phyloP scores from a whole-genome alignment of 2,888 invertebrate species.

The Torymus tubicola region DNA sequence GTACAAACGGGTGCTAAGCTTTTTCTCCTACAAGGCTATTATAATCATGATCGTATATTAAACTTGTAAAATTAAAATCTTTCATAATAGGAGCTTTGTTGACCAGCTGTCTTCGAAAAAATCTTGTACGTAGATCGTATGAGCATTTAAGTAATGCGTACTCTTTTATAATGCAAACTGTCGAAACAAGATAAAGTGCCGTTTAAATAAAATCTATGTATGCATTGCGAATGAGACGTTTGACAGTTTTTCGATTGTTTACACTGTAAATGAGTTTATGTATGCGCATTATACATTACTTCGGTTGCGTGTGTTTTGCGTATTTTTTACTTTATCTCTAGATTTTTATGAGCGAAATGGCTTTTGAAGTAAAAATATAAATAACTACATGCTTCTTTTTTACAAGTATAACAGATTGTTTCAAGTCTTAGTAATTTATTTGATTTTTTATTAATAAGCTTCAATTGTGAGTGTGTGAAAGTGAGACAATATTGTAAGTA shows the following conservation, averaged over 20 bases:
- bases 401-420: slow-evolving; percentile 32
- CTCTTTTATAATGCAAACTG: slow-evolving; percentile 20
- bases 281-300: slow-evolving; percentile 1
- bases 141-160: slow-evolving; percentile 34
- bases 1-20: slow-evolving; percentile 53
- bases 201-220: too few relatives aligned
- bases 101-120: slow-evolving; percentile 4
- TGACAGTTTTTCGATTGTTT: too few relatives aligned
- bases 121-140: slow-evolving; percentile 52
- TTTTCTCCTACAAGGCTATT: slow-evolving; percentile 40
- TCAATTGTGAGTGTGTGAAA: slow-evolving; percentile 57
- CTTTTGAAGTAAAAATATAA: slow-evolving; percentile 27
- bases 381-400: slow-evolving; percentile 30
- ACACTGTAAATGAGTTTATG: too few relatives aligned
- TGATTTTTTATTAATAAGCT: slow-evolving; percentile 52
- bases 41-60: slow-evolving; percentile 11
- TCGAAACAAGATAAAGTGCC: too few relatives aligned
- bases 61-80: slow-evolving; percentile 23
- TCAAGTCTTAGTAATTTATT: slow-evolving; percentile 62
- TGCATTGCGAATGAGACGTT: too few relatives aligned
- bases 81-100: slow-evolving; percentile 31
- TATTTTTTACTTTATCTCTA: slow-evolving; percentile 28
- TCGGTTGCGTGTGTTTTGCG: slow-evolving; percentile 25
- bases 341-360: slow-evolving; percentile 34
- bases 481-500: slow-evolving; percentile 68